phyloP scores from a whole-genome alignment of 2,113 vertebrate genomes.

The Myrmecobius fasciatus region DNA sequence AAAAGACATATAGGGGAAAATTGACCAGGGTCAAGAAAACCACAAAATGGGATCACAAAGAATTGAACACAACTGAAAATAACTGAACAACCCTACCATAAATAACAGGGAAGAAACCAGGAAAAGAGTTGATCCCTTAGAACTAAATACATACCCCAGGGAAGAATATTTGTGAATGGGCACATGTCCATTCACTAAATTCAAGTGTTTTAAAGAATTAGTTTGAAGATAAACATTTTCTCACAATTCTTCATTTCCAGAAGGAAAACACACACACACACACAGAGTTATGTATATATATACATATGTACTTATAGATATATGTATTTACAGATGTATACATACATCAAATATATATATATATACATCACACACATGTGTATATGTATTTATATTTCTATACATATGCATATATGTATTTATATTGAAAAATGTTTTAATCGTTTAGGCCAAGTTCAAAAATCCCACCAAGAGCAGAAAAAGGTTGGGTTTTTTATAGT shows the following conservation, averaged over 20 bases:
- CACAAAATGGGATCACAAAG: not conserved
- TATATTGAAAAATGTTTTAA: not conserved
- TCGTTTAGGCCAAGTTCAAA: not conserved
- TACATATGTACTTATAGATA: not conserved
- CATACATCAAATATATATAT: not conserved
- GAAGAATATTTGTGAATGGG: not conserved
- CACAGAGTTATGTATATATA: not conserved
- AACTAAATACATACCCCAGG: not conserved
- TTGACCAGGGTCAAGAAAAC: too few relatives aligned
- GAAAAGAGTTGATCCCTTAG: not conserved
- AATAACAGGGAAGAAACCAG: not conserved
- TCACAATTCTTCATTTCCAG: not conserved
- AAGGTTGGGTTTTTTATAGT: not conserved
- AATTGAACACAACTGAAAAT: not conserved
- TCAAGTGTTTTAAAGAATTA: not conserved
- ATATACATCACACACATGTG: not conserved
- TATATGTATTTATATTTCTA: too few relatives aligned
- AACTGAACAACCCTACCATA: not conserved
- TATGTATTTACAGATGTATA: not conserved
- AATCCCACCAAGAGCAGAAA: conserved; percentile 26
- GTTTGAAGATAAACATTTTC: not conserved
- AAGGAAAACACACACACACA: not conserved
- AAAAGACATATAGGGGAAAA: not conserved
- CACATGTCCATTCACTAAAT: not conserved
- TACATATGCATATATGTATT: not conserved